Base-by-base conservation (phyloP, 2,797 vertebrate genomes). In the Chaetophractus vellerosus region DNA sequence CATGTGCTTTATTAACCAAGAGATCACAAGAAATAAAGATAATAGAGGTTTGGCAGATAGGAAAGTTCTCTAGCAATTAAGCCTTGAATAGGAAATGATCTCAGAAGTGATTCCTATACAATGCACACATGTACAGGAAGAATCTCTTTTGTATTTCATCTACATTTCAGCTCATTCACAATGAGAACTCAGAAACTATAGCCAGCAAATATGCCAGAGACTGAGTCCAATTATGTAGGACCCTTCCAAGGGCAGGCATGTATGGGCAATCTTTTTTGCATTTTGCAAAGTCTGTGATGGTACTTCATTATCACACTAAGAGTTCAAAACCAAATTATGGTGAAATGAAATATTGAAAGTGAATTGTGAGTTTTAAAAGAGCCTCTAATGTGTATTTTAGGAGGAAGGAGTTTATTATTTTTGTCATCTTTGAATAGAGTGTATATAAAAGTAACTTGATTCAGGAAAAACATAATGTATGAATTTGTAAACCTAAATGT, bases 41-140 rank as follows among this genome's bases (percentile, higher is more conserved):
- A 50, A 68, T 76, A 45, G 41, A 64, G 0, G 0, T 50, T 96
- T 95, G 83, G 80, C 66, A 36, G 75, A 75, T 80, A 92, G 63
- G 68, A 89, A 92, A 91, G 12, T 86, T 96, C 71, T 94, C 75
- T 66, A 83, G 28, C 64, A 94, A 95, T 92, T 94, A 95, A 95
- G 94, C 78, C 50, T 66, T 84, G 12, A n/a, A 45, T 81, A 31
- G 82, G 95, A 96, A 93, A 92, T 86, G 45, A 93, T 94, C 93
- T 55, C 45, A 68, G 38, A 94, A 81, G 52, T 93, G 74, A 95
- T 93, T 90, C 55, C 59, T 94, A 28, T 80, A 92, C 12, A 88
- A 83, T 78, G 63, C 24, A 84, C 18, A 78, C 23, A 85, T 88
- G 95, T 93, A 90, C 26, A 91, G 88, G 68, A 96, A 97, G 91